Evolutionary conservation across 2,888 invertebrate species (phyloP), one percentile per base, ranked within the genome.

Genomic region (Catocala sponsa): DNA sequence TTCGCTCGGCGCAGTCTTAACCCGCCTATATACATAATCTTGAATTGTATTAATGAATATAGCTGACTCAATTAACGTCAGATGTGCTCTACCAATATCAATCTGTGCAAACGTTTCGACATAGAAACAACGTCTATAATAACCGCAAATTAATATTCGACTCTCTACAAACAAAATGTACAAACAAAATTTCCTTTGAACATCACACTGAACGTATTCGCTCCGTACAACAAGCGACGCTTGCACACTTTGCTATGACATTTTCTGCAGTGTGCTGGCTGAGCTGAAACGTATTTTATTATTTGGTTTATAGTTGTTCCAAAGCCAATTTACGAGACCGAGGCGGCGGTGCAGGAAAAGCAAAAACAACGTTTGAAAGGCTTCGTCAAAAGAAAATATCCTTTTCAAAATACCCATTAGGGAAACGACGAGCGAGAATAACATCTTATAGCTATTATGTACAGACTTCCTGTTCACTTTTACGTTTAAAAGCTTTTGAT

Each of bases 281-380:
- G 51, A 35, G 46, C 54, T 42, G 51, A 59, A 70, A 70, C 51
- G 59, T 82, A 73, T 82, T 82, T 82, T 82, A 78, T 79, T 83
- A 79, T 82, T 78, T 79, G 76, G 66, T 82, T 81, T 80, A 71
- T 79, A 82, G 76, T 80, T 80, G 76, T 80, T 81, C 78, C 70
- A 84, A 84, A 86, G 85, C 76, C 80, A 87, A 89, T 88, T 87
- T 86, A 79, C 80, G 74, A 67, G 62, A 73, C 65, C 56, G 63
- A 68, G 74, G 65, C 77, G 74, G 72, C 76, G 74, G 76, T 60
- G 78, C 75, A 75, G 68, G 72, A 65, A 75, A 77, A 78, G 70
- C 74, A 80, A 81, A 85, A 87, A 85, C 80, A 81, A 79, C 80
- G 69, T 81, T 83, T 76, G 70, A 79, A 81, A 80, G 66, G 67